A percentile compares a stretch with the other conserved stretches of the same genome.
These are phyloP conservation scores for Zaprionus vittiger DNA, from an alignment of 1,140 invertebrate species.

Conservation along the genomic window DNA sequence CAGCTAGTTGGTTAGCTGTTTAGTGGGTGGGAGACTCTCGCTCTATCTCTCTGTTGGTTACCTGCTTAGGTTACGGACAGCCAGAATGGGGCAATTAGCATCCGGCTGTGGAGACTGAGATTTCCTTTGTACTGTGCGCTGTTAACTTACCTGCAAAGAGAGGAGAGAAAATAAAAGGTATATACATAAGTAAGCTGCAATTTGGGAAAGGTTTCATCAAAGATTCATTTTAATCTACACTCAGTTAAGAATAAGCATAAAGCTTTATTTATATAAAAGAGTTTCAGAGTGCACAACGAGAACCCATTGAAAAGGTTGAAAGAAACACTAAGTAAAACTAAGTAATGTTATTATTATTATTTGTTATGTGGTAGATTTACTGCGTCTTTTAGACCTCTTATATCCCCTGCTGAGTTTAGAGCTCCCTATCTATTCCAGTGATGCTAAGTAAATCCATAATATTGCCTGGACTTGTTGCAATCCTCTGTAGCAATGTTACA, in stretches of 20 bases:
- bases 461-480: too few relatives aligned
- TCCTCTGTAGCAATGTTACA: too few relatives aligned
- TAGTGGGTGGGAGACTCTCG: not conserved
- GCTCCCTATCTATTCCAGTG: too few relatives aligned
- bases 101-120: not conserved
- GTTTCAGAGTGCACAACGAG: not conserved
- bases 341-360: too few relatives aligned
- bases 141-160: conserved; percentile 45
- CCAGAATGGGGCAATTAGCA: conserved; percentile 54
- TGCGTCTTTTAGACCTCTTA: too few relatives aligned
- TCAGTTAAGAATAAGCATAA: not conserved
- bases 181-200: conserved; percentile 30
- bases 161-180: conserved; percentile 31
- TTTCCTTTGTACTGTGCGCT: not conserved
- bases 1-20: not conserved
- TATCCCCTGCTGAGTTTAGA: too few relatives aligned
- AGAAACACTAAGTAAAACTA: not conserved
- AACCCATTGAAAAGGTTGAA: not conserved
- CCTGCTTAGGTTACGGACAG: not conserved
- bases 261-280: not conserved
- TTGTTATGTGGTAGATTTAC: too few relatives aligned
- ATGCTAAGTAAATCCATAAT: too few relatives aligned
- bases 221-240: not conserved
- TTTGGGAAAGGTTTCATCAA: not conserved
- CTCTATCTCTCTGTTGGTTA: not conserved